Conservation (phyloP, 2,113 vertebrate species). For the Spea bombifrons region DNA sequence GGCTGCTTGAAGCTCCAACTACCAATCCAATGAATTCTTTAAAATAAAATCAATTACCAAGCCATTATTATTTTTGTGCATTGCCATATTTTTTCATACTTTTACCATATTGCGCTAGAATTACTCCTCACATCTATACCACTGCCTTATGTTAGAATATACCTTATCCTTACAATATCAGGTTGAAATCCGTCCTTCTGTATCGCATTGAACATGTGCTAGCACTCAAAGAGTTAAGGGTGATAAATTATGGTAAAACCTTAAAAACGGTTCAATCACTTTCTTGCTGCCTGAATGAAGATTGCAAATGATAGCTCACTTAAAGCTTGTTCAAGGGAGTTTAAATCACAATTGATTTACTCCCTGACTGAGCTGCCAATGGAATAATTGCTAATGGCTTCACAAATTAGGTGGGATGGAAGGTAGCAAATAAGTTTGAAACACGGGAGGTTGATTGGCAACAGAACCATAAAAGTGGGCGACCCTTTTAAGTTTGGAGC, state of each 20-base stretch:
- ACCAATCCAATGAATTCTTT: no score
- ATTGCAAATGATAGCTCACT: conserved; percentile 50
- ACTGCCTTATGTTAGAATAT: no score
- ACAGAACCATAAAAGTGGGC: conserved; percentile 12
- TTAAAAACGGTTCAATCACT: conserved; percentile 43
- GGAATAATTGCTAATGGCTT: conserved; percentile 47
- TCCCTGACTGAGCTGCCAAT: conserved; percentile 48
- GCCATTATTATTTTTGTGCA: no score
- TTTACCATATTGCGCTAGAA: no score
- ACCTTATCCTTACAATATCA: no score
- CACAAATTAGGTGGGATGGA: conserved; percentile 45
- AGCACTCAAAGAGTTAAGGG: conserved; percentile 1
- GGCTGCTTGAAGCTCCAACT: no score
- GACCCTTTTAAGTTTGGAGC: no score
- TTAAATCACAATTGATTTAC: conserved; percentile 50
- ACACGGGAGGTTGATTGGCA: conserved; percentile 45
- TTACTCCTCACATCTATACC: no score
- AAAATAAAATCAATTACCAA: no score
- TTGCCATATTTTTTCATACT: no score
- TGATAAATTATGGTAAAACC: conserved; percentile 41
- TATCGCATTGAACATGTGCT: background rate
- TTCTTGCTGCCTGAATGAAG: conserved; percentile 42
- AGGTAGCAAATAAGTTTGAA: conserved; percentile 37
- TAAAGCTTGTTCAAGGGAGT: conserved; percentile 45
- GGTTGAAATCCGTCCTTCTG: background rate